A percentile compares a stretch with the other conserved stretches of the same genome.
Evolutionary conservation across 1,140 invertebrate species (phyloP).

Genomic region (Heliconius hermathena): DNA sequence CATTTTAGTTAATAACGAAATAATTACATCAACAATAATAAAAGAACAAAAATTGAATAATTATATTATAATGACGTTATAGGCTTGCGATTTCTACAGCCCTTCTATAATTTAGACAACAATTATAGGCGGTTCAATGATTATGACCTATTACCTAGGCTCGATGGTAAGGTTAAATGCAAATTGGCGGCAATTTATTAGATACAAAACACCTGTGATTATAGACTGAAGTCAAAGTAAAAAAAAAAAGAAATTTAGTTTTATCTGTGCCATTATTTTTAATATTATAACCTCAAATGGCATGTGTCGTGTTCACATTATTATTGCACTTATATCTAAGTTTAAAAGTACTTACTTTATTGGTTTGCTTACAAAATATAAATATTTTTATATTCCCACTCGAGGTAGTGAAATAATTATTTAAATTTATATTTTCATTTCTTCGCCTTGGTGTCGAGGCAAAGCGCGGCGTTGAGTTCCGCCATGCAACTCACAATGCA

Average conservation of each 20-base stretch:
- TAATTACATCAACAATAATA: no score
- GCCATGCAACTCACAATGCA: no score
- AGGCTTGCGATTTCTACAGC: background rate
- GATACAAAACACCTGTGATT: conserved; percentile 10
- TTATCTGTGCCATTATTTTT: conserved; percentile 3
- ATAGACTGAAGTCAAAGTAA: background rate
- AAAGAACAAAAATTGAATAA: conserved; percentile 25
- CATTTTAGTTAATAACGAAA: no score
- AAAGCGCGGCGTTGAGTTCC: no score
- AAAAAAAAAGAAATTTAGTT: conserved; percentile 2
- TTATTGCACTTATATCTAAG: background rate
- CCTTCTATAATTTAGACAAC: conserved; percentile 29
- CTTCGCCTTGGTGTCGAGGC: no score
- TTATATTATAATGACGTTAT: conserved; percentile 16
- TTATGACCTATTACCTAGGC: conserved; percentile 24
- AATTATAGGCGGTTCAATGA: conserved; percentile 22
- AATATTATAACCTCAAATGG: background rate
- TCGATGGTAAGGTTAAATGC: conserved; percentile 23
- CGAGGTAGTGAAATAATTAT: no score
- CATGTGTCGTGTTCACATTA: background rate
- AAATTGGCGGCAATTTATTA: conserved; percentile 18
- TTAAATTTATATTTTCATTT: no score
- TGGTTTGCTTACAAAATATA: no score
- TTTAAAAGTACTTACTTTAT: no score
- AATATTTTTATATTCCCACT: no score